Base-by-base conservation (phyloP, 2,113 vertebrate species). In the Otis tarda region DNA sequence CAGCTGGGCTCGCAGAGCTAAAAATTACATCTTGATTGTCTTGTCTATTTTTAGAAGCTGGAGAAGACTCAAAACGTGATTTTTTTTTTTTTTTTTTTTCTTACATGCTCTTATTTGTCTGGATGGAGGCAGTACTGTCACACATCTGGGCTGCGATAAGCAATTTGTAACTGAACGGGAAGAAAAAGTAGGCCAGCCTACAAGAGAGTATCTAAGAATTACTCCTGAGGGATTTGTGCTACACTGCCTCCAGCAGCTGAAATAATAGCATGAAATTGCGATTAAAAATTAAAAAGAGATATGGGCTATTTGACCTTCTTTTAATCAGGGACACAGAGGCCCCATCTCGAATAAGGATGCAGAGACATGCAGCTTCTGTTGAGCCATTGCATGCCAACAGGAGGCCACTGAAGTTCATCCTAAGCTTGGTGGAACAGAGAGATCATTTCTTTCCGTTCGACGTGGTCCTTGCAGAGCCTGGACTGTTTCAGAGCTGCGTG, bases 261-360 rank as follows among this genome's bases (percentile, higher is more conserved):
- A 96, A 95, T 95, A 96, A 94, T 93, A 95, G 91, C 93, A 74
- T 95, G 95, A 97, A 97, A 96, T 90, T 83, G 90, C 21, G 5
- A 95, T 97, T 97, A 96, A 95, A 96, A 96, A 94, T 95, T 95
- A 77, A 95, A 92, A 83, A 90, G 82, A 91, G 86, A 93, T 83
- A 92, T 24, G 53, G 88, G 87, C 79, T 92, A 91, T 95, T 95
- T 97, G 95, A 97, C 95, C 96, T 97, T 92, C 82, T 90, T 93
- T 94, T 85, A 84, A 31, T 67, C 59, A 79, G 89, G 65, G 75
- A 76, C 77, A 56, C 64, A 50, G 75, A 68, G 84, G 79, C 47
- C 49, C 50, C 92, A 61, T 17, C 69, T 86, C 41, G 45, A 80
- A 6, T 53, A 68, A 87, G 76, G 50, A 37, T 53, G 37, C 53